These are phyloP conservation scores for Anguilla obscura DNA, from an alignment of 2,797 vertebrate species.

Conservation along the genomic window DNA sequence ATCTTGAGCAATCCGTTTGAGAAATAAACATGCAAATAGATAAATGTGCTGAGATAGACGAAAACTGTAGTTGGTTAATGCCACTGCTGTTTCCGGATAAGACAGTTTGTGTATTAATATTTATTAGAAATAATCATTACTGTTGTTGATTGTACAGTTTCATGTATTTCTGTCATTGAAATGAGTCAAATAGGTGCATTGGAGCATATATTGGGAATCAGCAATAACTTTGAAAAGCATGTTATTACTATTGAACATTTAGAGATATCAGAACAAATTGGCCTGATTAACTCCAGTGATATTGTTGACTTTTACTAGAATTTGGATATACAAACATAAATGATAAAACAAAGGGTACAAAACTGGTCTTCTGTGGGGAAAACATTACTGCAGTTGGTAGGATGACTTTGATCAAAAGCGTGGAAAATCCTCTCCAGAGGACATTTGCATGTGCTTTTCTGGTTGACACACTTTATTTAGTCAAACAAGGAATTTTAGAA, in stretches of 20 bases:
- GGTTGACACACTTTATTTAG: constrained; percentile 84
- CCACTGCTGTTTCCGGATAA: too few species aligned
- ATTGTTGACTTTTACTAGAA: constrained; percentile 39
- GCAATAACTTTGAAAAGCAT: constrained; percentile 20
- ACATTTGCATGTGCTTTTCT: constrained; percentile 85
- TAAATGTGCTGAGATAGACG: too few species aligned
- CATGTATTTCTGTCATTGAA: too few species aligned
- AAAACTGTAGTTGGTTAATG: too few species aligned
- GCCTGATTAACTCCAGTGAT: constrained; percentile 32
- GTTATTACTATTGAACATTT: constrained; percentile 26
- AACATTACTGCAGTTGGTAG: constrained; percentile 30
- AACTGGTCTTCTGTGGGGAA: constrained; percentile 32
- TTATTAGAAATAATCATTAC: too few species aligned
- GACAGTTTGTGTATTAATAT: too few species aligned
- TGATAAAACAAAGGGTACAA: constrained; percentile 24
- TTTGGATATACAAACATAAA: constrained; percentile 40
- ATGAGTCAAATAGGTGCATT: not conserved
- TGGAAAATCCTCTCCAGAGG: constrained; percentile 85
- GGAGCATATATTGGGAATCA: constrained; percentile 16
- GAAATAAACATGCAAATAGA: too few species aligned
- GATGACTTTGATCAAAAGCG: constrained; percentile 81
- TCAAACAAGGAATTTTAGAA: constrained; percentile 78
- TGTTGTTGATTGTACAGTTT: too few species aligned
- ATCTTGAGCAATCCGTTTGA: too few species aligned
- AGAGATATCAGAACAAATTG: constrained; percentile 29